These are phyloP conservation scores for Podarcis raffonei DNA, from an alignment of 2,113 vertebrate genomes.

Conservation along the genomic window DNA sequence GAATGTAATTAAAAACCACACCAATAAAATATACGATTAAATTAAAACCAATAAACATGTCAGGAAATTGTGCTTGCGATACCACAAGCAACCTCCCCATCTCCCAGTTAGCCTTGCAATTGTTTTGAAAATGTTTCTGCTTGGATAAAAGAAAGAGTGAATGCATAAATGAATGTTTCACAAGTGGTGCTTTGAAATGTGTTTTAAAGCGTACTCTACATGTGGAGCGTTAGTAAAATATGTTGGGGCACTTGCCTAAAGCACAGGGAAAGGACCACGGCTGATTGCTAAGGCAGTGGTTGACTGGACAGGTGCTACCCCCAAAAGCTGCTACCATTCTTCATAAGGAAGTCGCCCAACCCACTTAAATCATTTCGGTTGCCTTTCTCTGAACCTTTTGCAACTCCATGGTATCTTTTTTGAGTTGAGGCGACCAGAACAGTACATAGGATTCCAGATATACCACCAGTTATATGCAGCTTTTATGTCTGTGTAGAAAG, in stretches of 20 bases:
- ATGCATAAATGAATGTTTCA: not conserved
- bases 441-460: constrained; percentile 17
- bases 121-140: not conserved
- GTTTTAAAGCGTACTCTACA: not conserved
- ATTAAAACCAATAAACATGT: not conserved
- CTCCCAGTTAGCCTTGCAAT: not conserved
- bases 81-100: not conserved
- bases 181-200: not conserved
- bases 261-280: no score
- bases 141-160: not conserved
- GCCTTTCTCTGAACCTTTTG: no score
- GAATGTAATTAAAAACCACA: not conserved
- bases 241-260: not conserved
- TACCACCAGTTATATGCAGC: constrained; percentile 6
- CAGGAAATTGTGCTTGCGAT: not conserved
- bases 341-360: no score
- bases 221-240: no score
- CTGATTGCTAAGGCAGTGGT: not conserved
- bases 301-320: no score
- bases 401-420: no score
- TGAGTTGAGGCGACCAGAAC: no score
- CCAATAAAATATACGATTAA: not conserved
- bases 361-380: no score
- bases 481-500: constrained; percentile 9
- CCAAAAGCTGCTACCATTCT: no score